Percentiles rank a stretch among this genome's conserved stretches.
Evolutionary conservation across 2,888 invertebrate genomes (phyloP).

Genomic region (Cistogaster globosa): DNA sequence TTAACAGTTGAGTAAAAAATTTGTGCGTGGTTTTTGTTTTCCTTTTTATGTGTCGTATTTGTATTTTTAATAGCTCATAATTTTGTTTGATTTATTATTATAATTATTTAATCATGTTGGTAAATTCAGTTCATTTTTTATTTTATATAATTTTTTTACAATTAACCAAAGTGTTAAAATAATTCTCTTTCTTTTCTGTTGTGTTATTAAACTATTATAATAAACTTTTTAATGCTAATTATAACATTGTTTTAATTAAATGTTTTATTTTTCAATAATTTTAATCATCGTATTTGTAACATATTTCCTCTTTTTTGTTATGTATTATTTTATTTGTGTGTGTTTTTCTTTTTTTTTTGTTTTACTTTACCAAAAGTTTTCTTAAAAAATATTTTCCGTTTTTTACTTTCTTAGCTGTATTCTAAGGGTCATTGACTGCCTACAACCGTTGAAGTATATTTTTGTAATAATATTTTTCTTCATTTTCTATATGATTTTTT

Average conservation of each 20-base stretch:
- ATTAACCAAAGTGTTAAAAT: conserved; percentile 8
- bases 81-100: conserved; percentile 14
- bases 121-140: background rate
- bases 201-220: conserved; percentile 13
- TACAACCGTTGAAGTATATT: conserved; percentile 67
- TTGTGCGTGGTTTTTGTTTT: conserved; percentile 4
- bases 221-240: conserved; percentile 46
- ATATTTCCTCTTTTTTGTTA: background rate
- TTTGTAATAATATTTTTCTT: conserved; percentile 60
- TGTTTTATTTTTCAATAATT: conserved; percentile 26
- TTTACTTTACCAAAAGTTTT: conserved; percentile 50
- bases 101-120: conserved; percentile 1
- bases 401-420: background rate
- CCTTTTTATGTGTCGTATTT: background rate
- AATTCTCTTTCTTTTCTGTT: background rate
- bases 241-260: conserved; percentile 21
- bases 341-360: background rate
- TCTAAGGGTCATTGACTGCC: conserved; percentile 64
- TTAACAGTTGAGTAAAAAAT: background rate
- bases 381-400: conserved; percentile 55
- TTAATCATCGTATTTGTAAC: conserved; percentile 18
- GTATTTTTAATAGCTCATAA: background rate
- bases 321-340: background rate
- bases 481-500: conserved; percentile 16
- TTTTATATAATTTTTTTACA: background rate